Conservation (phyloP, 2,888 invertebrate genomes). For the Stramonita haemastoma region DNA sequence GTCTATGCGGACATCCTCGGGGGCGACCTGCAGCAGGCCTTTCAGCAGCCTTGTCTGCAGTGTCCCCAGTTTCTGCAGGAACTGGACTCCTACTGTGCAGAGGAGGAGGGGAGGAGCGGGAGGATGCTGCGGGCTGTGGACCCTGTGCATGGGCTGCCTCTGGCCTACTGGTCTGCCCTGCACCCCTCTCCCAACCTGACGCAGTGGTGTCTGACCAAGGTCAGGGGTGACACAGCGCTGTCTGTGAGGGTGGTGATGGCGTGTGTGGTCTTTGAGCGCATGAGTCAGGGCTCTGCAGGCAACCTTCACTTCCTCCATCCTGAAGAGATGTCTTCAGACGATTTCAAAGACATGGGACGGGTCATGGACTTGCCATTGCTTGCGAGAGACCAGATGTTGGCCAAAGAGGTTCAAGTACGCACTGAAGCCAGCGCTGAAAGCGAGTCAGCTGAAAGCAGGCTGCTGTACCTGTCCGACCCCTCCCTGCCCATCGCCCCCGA, state of each 20-base stretch:
- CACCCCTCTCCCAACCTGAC: not conserved
- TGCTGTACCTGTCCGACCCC: slow-evolving; percentile 8
- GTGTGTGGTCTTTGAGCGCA: not conserved
- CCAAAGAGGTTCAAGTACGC: not conserved
- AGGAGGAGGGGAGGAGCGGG: not conserved
- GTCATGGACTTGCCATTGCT: not conserved
- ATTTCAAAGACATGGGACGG: not conserved
- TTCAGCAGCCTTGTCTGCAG: slow-evolving; percentile 14
- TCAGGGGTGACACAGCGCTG: not conserved
- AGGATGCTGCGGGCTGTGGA: not conserved
- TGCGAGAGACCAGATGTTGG: not conserved
- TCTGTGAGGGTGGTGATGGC: not conserved
- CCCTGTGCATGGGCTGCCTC: not conserved
- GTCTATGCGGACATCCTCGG: not conserved
- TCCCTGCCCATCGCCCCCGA: not conserved
- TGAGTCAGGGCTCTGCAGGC: not conserved
- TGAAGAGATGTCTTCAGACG: too few species aligned
- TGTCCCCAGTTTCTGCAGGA: not conserved
- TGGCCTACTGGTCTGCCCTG: slow-evolving; percentile 27
- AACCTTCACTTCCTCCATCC: not conserved
- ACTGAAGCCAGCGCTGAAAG: not conserved
- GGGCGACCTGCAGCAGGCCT: not conserved
- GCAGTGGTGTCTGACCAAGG: not conserved
- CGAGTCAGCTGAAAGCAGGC: not conserved
- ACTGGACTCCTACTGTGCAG: not conserved